Evolutionary conservation across 2,113 vertebrate genomes (phyloP).

Genomic region (Formicarius rufipectus): DNA sequence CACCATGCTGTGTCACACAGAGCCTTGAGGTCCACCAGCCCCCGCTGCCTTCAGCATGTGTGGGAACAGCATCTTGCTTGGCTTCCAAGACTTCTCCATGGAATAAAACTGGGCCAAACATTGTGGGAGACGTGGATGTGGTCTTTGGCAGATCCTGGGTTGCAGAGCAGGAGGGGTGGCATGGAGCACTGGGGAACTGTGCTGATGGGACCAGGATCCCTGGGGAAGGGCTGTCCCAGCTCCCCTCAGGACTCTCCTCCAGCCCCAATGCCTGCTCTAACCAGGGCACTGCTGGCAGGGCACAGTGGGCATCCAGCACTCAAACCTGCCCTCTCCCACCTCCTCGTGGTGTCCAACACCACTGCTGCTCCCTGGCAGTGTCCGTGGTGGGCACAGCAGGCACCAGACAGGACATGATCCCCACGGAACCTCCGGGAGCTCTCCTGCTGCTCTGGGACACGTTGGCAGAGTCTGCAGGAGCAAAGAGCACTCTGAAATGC

Average conservation of each 20-base stretch:
- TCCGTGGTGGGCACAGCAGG: not conserved
- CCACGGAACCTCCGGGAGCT: not conserved
- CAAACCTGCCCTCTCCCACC: not conserved
- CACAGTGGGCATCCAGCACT: fast-evolving
- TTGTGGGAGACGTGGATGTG: fast-evolving
- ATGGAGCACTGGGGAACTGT: no score
- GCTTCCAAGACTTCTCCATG: fast-evolving
- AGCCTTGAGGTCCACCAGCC: not conserved
- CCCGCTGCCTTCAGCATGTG: not conserved
- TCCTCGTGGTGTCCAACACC: fast-evolving
- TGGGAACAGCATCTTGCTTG: fast-evolving
- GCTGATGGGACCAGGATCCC: not conserved
- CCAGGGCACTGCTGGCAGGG: fast-evolving
- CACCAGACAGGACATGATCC: not conserved
- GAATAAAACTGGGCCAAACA: fast-evolving
- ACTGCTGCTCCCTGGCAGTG: fast-evolving
- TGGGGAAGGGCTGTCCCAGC: not conserved
- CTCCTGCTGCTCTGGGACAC: not conserved
- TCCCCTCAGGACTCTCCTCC: not conserved
- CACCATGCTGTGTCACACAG: fast-evolving
- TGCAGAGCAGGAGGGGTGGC: fast-evolving
- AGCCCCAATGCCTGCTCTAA: not conserved
- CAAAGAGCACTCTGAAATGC: not conserved
- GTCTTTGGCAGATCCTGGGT: fast-evolving
- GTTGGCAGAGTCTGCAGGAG: not conserved